These are phyloP conservation scores for Ischnus inquisitorius DNA, from an alignment of 2,888 invertebrate genomes.

Conservation along the genomic window DNA sequence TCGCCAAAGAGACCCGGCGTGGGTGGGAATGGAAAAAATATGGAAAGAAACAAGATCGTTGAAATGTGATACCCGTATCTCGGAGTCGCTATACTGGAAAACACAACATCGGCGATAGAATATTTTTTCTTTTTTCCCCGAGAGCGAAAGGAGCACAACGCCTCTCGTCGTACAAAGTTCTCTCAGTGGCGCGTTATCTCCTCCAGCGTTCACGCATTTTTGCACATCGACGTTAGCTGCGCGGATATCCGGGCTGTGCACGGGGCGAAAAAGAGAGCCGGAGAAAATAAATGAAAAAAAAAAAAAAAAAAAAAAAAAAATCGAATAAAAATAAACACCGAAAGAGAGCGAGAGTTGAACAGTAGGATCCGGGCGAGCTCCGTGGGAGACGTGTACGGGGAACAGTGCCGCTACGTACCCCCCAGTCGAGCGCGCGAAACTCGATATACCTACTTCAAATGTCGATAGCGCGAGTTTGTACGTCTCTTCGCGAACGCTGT, in stretches of 20 bases:
- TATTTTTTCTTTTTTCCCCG: conserved; percentile 25
- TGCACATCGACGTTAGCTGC: conserved; percentile 47
- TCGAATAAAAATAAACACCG: background rate
- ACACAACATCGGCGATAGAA: conserved; percentile 8
- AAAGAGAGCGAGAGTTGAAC: conserved; percentile 5
- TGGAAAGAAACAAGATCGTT: conserved; percentile 2
- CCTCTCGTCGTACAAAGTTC: background rate
- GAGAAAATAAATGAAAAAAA: background rate
- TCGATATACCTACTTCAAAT: conserved; percentile 50
- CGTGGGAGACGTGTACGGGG: conserved; percentile 17
- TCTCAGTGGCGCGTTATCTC: conserved; percentile 4
- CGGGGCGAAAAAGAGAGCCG: background rate
- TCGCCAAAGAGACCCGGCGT: background rate
- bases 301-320: background rate
- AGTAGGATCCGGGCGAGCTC: conserved; percentile 4
- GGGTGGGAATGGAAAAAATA: background rate
- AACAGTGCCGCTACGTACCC: conserved; percentile 6
- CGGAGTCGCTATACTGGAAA: background rate
- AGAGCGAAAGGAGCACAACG: conserved; percentile 14
- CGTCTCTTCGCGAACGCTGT: conserved; percentile 34
- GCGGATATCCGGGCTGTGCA: conserved; percentile 32
- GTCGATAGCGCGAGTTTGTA: conserved; percentile 57
- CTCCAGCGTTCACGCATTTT: conserved; percentile 36
- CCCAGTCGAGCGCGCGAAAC: conserved; percentile 8
- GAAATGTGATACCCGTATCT: conserved; percentile 23